Evolutionary conservation across 2,888 invertebrate genomes (phyloP).

Genomic region (Noctua janthina): DNA sequence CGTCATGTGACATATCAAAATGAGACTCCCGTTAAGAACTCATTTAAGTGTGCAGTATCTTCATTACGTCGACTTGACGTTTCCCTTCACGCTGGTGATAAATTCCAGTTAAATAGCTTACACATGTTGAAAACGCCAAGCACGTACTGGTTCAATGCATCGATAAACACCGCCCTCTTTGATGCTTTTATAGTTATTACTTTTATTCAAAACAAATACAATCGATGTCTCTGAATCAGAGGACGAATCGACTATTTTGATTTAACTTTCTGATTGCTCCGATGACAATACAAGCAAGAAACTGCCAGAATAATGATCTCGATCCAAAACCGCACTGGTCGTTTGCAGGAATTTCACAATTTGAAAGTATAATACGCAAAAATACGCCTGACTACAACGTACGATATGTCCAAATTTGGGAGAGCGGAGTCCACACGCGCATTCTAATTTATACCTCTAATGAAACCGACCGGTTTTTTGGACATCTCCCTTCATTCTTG

Average conservation of each 20-base stretch:
- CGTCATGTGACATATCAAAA: slow-evolving; percentile 39
- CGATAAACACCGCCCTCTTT: slow-evolving; percentile 44
- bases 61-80: slow-evolving; percentile 51
- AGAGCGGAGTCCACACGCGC: slow-evolving; percentile 76
- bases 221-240: slow-evolving; percentile 28
- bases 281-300: slow-evolving; percentile 70
- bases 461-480: slow-evolving; percentile 83
- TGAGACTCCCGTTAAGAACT: slow-evolving; percentile 62
- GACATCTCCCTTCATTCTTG: slow-evolving; percentile 76
- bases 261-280: slow-evolving; percentile 58
- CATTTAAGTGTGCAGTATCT: slow-evolving; percentile 57
- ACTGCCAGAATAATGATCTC: slow-evolving; percentile 79
- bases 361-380: slow-evolving; percentile 87
- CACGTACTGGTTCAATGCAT: slow-evolving; percentile 60
- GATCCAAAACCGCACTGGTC: slow-evolving; percentile 75
- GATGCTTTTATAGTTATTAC: slow-evolving; percentile 49
- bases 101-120: slow-evolving; percentile 61
- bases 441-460: slow-evolving; percentile 86
- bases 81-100: slow-evolving; percentile 60
- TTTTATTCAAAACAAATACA: slow-evolving; percentile 59
- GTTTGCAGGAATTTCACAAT: slow-evolving; percentile 78
- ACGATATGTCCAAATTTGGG: slow-evolving; percentile 74
- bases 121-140: slow-evolving; percentile 55
- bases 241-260: slow-evolving; percentile 48
- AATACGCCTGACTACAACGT: slow-evolving; percentile 69